phyloP scores from a whole-genome alignment of 2,888 invertebrate genomes.

The Opisthograptis luteolata region DNA sequence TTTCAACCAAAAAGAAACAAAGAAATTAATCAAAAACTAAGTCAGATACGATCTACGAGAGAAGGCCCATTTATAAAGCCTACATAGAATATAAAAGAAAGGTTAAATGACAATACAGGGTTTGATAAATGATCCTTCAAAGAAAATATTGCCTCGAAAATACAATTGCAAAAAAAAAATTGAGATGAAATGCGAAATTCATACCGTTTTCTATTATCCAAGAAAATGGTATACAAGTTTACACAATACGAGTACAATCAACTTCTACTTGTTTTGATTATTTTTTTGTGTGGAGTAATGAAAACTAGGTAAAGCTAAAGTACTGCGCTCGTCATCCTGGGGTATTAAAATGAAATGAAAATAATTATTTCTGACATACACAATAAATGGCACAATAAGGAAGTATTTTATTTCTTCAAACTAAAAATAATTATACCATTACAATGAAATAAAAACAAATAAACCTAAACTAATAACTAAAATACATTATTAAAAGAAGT shows the following conservation, averaged over 20 bases:
- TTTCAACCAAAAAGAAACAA: not conserved
- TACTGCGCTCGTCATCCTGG: no score
- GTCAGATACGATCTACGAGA: not conserved
- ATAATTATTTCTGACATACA: no score
- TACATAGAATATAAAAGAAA: slow-evolving; percentile 14
- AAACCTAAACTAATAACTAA: no score
- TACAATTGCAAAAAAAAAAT: slow-evolving; percentile 1
- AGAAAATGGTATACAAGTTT: not conserved
- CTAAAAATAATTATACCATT: no score
- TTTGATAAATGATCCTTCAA: slow-evolving; percentile 20
- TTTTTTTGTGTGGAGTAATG: not conserved
- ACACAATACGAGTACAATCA: not conserved
- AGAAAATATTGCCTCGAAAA: slow-evolving; percentile 5
- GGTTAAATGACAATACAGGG: slow-evolving; percentile 17
- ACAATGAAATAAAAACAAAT: no score
- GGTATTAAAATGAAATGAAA: no score
- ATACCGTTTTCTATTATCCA: not conserved
- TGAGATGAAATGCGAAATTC: slow-evolving; percentile 8
- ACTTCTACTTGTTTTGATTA: not conserved
- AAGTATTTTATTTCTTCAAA: no score
- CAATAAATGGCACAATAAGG: no score
- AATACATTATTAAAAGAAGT: no score
- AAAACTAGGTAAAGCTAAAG: no score
- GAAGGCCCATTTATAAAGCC: slow-evolving; percentile 13
- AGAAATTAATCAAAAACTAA: slow-evolving; percentile 2